Conservation (phyloP, 2,113 vertebrate species). For the Chaenogobius annularis region DNA sequence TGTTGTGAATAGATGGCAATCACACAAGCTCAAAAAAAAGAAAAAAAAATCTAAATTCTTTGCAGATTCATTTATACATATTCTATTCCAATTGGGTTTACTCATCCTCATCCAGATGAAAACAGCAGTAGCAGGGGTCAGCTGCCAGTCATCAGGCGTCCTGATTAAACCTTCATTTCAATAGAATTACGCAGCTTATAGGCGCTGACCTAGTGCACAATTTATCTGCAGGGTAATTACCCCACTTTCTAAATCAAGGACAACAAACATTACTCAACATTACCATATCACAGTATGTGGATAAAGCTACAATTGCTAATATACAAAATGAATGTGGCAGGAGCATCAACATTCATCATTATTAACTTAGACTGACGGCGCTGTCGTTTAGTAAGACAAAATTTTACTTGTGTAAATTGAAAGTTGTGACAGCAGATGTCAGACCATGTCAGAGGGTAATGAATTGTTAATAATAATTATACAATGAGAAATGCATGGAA, state of each 20-base stretch:
- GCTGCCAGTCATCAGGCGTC: slow-evolving; percentile 15
- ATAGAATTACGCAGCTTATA: slow-evolving; percentile 50
- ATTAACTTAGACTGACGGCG: background rate
- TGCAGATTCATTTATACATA: slow-evolving; percentile 22
- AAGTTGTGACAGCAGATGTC: slow-evolving; percentile 15
- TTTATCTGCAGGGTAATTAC: slow-evolving; percentile 55
- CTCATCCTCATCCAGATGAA: slow-evolving; percentile 31
- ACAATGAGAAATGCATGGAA: slow-evolving; percentile 23
- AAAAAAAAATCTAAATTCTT: slow-evolving; percentile 2
- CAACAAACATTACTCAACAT: slow-evolving; percentile 41
- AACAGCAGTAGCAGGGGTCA: slow-evolving; percentile 28
- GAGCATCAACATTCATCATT: slow-evolving; percentile 4
- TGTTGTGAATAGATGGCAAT: background rate
- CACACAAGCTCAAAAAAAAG: background rate
- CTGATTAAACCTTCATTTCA: slow-evolving; percentile 53
- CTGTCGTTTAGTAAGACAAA: slow-evolving; percentile 2
- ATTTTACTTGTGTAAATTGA: background rate
- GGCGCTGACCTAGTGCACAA: slow-evolving; percentile 34
- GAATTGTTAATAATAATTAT: slow-evolving; percentile 35
- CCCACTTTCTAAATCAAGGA: slow-evolving; percentile 50
- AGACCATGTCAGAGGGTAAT: slow-evolving; percentile 16
- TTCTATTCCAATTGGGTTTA: slow-evolving; percentile 38
- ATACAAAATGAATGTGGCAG: slow-evolving; percentile 13
- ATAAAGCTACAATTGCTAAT: slow-evolving; percentile 13
- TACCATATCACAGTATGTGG: slow-evolving; percentile 28